Conservation (phyloP, 2,888 invertebrate species). For the Nephrotoma appendiculata region DNA sequence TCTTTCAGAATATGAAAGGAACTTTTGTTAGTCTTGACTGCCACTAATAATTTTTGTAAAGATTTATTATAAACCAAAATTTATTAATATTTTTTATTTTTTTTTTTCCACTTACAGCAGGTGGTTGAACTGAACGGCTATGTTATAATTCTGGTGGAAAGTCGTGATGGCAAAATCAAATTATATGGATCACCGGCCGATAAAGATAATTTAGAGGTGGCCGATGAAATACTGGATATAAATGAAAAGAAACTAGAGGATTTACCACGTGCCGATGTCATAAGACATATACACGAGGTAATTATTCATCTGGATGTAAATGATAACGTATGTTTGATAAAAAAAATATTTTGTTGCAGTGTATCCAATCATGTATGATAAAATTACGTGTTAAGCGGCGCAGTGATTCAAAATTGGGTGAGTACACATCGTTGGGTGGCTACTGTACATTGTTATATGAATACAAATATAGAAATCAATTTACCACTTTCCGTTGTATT, state of each 20-base stretch:
- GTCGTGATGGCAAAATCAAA: constrained; percentile 87
- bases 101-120: constrained; percentile 21
- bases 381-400: constrained; percentile 83
- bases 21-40: not conserved
- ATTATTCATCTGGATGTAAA: constrained; percentile 14
- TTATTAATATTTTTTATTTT: not conserved
- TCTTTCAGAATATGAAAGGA: no score
- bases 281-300: constrained; percentile 92
- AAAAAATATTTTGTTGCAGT: constrained; percentile 45
- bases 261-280: constrained; percentile 82
- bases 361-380: constrained; percentile 89
- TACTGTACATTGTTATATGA: not conserved
- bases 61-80: not conserved
- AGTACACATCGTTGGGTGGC: constrained; percentile 33
- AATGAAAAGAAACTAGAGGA: constrained; percentile 88
- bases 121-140: constrained; percentile 88
- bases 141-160: constrained; percentile 87
- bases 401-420: constrained; percentile 75
- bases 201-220: constrained; percentile 84
- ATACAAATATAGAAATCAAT: not conserved
- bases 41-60: no score
- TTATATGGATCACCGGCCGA: constrained; percentile 88
- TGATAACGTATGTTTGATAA: not conserved
- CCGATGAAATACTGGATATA: constrained; percentile 94
- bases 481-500: not conserved